Evolutionary conservation across 2,888 invertebrate species (phyloP).

Genomic region (Timema cristinae): DNA sequence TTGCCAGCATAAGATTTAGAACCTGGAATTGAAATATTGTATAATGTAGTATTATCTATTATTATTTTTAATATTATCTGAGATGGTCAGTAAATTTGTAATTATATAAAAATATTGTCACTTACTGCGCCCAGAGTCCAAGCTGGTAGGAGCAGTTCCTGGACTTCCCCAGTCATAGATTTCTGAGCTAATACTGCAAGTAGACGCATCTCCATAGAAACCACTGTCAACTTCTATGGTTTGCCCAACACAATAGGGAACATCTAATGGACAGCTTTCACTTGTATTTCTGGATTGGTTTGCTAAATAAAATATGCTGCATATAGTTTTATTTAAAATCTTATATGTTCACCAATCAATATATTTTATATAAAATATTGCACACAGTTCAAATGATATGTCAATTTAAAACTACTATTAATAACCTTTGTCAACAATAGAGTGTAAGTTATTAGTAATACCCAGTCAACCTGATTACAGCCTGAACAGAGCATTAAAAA

Average conservation of each 20-base stretch:
- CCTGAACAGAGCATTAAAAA: too few relatives aligned
- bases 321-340: too few relatives aligned
- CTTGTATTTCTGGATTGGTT: not conserved
- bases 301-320: too few relatives aligned
- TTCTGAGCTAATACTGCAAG: slow-evolving; percentile 25
- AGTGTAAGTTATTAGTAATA: too few relatives aligned
- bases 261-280: slow-evolving; percentile 29
- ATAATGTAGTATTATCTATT: not conserved
- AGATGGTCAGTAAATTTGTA: too few relatives aligned
- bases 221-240: slow-evolving; percentile 37
- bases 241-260: slow-evolving; percentile 21
- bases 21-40: not conserved
- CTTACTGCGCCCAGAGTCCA: slow-evolving; percentile 25
- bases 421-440: too few relatives aligned
- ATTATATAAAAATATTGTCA: not conserved
- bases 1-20: slow-evolving; percentile 2
- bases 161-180: slow-evolving; percentile 13
- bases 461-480: too few relatives aligned
- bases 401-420: too few relatives aligned
- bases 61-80: not conserved
- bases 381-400: too few relatives aligned
- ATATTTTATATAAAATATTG: too few relatives aligned
- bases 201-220: slow-evolving; percentile 34
- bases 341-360: too few relatives aligned
- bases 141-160: slow-evolving; percentile 46